These are phyloP conservation scores for Oeneis ivallda DNA, from an alignment of 2,888 invertebrate species.

Conservation along the genomic window DNA sequence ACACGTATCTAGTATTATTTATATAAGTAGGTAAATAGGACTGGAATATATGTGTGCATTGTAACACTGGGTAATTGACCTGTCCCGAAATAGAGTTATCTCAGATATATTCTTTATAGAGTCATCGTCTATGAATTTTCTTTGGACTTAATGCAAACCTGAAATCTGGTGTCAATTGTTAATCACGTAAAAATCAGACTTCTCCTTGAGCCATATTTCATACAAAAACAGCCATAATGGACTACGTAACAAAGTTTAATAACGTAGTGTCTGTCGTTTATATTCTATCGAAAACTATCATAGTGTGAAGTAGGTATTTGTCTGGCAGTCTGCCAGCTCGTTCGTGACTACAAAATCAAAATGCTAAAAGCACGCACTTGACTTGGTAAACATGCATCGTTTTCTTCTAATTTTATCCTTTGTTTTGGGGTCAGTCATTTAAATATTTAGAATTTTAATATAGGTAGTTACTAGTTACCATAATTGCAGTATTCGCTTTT, in stretches of 20 bases:
- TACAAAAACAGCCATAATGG: not conserved
- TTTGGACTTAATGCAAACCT: not conserved
- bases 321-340: constrained; percentile 17
- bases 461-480: no score
- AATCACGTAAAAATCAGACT: not conserved
- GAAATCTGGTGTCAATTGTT: not conserved
- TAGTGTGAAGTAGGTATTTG: constrained; percentile 17
- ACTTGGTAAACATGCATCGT: constrained; percentile 24
- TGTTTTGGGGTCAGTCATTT: constrained; percentile 3
- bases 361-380: constrained; percentile 30
- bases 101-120: not conserved
- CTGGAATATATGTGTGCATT: not conserved
- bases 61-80: not conserved
- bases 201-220: not conserved
- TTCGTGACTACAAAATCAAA: constrained; percentile 27
- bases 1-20: no score
- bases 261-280: not conserved
- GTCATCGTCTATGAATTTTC: not conserved
- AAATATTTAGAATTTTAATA: not conserved
- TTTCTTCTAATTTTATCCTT: constrained; percentile 28
- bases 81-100: not conserved
- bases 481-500: no score
- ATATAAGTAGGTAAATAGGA: not conserved
- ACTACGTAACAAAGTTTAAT: not conserved
- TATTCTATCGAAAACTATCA: constrained; percentile 24